Evolutionary conservation across 2,888 invertebrate genomes (phyloP).

Genomic region (Enchytraeus crypticus): DNA sequence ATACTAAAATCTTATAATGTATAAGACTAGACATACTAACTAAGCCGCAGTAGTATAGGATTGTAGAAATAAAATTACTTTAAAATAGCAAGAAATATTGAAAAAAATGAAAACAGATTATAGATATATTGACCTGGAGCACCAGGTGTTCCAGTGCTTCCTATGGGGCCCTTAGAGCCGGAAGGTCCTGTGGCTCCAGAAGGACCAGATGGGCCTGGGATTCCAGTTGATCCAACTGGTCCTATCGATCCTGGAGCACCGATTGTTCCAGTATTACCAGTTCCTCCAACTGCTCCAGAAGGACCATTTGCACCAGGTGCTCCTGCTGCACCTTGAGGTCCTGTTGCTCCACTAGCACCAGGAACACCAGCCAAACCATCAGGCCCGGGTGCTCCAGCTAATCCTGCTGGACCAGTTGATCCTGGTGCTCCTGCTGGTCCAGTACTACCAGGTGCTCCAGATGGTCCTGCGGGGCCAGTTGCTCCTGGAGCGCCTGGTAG

Average conservation of each 20-base stretch:
- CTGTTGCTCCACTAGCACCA: not conserved
- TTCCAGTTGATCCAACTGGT: conserved; percentile 10
- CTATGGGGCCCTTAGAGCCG: conserved; percentile 23
- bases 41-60: too few relatives aligned
- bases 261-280: conserved; percentile 1
- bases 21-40: too few relatives aligned
- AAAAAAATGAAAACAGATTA: too few relatives aligned
- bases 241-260: conserved; percentile 13
- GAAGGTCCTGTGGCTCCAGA: conserved; percentile 10
- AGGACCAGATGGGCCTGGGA: conserved; percentile 23
- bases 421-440: conserved; percentile 12
- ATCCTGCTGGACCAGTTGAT: conserved; percentile 5
- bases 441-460: conserved; percentile 17
- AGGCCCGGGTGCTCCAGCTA: conserved; percentile 1
- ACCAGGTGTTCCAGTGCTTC: conserved; percentile 5
- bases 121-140: conserved; percentile 9
- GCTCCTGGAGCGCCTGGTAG: conserved; percentile 8
- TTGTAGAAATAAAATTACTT: too few relatives aligned
- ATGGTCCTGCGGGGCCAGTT: conserved; percentile 17
- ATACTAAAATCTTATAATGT: too few relatives aligned
- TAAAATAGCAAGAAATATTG: too few relatives aligned
- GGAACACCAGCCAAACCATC: not conserved
- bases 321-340: conserved; percentile 11
- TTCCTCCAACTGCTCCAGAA: conserved; percentile 14
- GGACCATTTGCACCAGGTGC: conserved; percentile 57